Evolutionary conservation across 2,113 vertebrate species (phyloP).

Genomic region (Callospermophilus lateralis): DNA sequence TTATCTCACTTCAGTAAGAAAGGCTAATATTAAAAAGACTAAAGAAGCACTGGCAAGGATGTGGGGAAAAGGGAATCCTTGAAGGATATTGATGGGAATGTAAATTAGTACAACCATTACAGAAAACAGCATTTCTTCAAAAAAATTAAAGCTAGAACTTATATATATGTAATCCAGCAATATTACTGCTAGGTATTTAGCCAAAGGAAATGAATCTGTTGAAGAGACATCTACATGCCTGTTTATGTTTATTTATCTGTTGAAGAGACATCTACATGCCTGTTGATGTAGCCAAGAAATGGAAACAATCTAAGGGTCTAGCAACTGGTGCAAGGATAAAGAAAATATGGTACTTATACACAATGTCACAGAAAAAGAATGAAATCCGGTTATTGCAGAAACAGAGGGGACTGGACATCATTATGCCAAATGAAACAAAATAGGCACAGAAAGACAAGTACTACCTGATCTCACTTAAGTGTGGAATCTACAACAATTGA

Average conservation of each 20-base stretch:
- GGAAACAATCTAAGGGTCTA: background rate
- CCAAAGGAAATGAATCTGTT: background rate
- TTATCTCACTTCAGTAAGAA: background rate
- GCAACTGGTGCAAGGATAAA: background rate
- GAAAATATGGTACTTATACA: background rate
- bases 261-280: too few relatives aligned
- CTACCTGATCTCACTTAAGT: background rate
- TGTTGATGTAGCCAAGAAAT: background rate
- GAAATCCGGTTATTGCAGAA: background rate
- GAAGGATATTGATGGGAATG: background rate
- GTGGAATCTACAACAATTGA: background rate
- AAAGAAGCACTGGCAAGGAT: background rate
- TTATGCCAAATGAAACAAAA: background rate
- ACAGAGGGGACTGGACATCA: background rate
- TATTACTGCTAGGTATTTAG: background rate
- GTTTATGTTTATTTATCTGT: background rate
- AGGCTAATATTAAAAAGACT: background rate
- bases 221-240: too few relatives aligned
- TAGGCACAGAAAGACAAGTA: background rate
- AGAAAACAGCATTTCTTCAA: background rate
- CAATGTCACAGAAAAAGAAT: background rate
- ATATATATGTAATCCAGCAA: background rate
- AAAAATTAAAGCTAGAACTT: background rate
- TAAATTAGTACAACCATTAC: background rate
- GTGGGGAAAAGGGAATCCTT: background rate